Evolutionary conservation across 2,888 invertebrate genomes (phyloP).

Genomic region (Acleris literana): DNA sequence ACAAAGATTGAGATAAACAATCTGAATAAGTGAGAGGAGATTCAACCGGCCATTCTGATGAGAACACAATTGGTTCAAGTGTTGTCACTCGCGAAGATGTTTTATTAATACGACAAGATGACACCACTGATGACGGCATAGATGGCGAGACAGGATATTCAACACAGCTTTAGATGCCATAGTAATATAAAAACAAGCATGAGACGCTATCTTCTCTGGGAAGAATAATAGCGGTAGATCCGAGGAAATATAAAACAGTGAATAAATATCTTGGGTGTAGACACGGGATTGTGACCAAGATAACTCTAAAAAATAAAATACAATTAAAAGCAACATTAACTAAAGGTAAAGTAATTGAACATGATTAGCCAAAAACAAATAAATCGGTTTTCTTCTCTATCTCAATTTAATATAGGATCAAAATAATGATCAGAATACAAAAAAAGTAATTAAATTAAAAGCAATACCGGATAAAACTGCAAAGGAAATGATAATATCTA

Average conservation of each 20-base stretch:
- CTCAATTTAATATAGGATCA: too few relatives aligned
- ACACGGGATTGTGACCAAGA: too few relatives aligned
- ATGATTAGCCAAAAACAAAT: too few relatives aligned
- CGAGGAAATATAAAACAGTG: too few relatives aligned
- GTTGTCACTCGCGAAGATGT: slow-evolving; percentile 25
- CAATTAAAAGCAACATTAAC: too few relatives aligned
- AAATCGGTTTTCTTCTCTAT: too few relatives aligned
- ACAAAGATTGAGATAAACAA: slow-evolving; percentile 11
- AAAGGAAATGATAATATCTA: slow-evolving; percentile 10
- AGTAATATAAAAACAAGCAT: background rate
- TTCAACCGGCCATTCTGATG: slow-evolving; percentile 7
- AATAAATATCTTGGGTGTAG: too few relatives aligned
- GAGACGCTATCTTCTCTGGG: background rate
- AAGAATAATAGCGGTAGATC: background rate
- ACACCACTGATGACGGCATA: slow-evolving; percentile 38
- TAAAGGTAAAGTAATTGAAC: too few relatives aligned
- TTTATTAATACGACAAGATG: slow-evolving; percentile 35
- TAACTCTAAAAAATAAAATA: too few relatives aligned
- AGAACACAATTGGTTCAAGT: slow-evolving; percentile 34
- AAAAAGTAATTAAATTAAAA: background rate
- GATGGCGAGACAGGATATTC: slow-evolving; percentile 9
- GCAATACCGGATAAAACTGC: slow-evolving; percentile 2
- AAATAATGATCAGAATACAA: background rate
- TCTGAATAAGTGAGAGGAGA: slow-evolving; percentile 11
- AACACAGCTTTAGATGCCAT: slow-evolving; percentile 9